Base-by-base conservation (phyloP, 2,797 vertebrate species). In the Denticeps clupeoides region DNA sequence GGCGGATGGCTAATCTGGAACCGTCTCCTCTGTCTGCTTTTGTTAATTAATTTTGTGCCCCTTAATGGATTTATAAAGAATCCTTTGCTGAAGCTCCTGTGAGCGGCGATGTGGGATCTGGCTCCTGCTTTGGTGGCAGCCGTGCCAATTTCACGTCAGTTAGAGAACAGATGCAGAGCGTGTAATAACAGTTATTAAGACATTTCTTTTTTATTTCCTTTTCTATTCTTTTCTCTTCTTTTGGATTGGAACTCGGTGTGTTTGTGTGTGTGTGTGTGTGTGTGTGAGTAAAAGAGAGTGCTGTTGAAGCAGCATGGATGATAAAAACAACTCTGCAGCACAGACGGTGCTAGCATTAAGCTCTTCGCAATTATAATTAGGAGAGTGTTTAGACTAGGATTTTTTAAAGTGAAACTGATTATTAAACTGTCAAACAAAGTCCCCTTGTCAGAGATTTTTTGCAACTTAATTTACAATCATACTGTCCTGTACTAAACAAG, bases 21-120 rank as follows among this genome's bases (percentile, higher is more conserved):
- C 44, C 47, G n/a, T 49, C 62, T 53, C 51, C 47, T 51, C 45
- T 53, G 56, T 44, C 40, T n/a, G n/a, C n/a, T 32, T 49, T 44
- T 48, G 58, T 43, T 66, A 69, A 69, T 66, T 64, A 69, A 66
- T 69, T 69, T 58, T 54, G 37, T 41, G 49, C 54, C n/a, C 63
- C 61, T 58, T 66, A 66, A 62, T 55, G 56, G 49, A 56, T 66
- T 66, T 64, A 64, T 46, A 50, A 52, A 60, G 59, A 58, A 55
- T 54, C 42, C 26, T 42, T 35, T 50, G 15, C 16, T 41, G 41
- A n/a, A n/a, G n/a, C n/a, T n/a, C n/a, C n/a, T 51, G 47, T 28
- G 54, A 33, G 50, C 45, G 19, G n/a, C 8, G 61, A 31, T 58
- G 58, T 57, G 43, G 41, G 63, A 54, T 53, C 47, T 41, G 37